Evolutionary conservation across 2,888 invertebrate species (phyloP), one percentile per base, ranked within the genome.

Genomic region (Iphiclides podalirius): DNA sequence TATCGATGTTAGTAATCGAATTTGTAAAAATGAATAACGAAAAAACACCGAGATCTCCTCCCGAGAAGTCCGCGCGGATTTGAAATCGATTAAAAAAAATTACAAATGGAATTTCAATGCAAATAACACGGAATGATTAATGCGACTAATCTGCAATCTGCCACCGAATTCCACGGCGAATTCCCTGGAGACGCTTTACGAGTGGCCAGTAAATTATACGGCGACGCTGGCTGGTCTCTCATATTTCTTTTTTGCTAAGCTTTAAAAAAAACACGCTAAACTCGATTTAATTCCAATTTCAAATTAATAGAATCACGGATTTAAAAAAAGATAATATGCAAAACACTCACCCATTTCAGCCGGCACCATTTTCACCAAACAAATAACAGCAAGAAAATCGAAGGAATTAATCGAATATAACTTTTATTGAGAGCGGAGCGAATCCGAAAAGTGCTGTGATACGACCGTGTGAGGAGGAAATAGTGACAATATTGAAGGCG

Each of bases 111-210:
- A 79, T 79, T 72, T 67, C 61, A 61, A 79, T 76, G 71, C 71
- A 70, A 73, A 76, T 75, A 70, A 74, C 67, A 59, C 54, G 62
- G n/a, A 74, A 78, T 82, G 85, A 84, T 81, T 69, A 75, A 84
- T 80, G 69, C 52, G 52, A 63, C 54, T 77, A 79, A 86, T 86
- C 86, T 80, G 64, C 60, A 77, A 87, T 86, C 86, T 83, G 87
- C 87, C 87, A 87, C 87, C 57, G 86, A 59, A 82, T 85, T 80
- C 84, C 74, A 64, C 65, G 52, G 47, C 57, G 57, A 70, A 69
- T 66, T 67, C 67, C 64, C 59, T 52, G 59, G 61, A 67, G 79
- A 79, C 76, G 79, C 75, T 81, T 77, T 71, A 60, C 52, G 52
- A 60, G 62, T 61, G 61, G 57, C 58, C 67, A 70, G 66, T 77